Evolutionary conservation across 37 sponge, comb jelly and placozoan species (phyloP), one percentile per base, ranked within the genome.

Genomic region (Mnemiopsis leidyi): DNA sequence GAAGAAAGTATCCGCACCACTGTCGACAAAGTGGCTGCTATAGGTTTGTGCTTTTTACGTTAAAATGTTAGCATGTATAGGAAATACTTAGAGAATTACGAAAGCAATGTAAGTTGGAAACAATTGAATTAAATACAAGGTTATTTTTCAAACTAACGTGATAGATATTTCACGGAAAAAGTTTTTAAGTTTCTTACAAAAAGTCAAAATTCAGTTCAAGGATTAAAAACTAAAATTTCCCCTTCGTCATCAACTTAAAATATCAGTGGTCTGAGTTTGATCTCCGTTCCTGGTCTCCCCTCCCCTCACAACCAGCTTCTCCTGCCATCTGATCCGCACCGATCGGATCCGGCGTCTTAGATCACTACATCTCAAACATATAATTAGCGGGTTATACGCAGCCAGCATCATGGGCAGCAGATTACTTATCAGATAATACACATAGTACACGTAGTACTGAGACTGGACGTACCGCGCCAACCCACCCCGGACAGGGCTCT

Each of bases 21-120:
- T 13, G 61, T 85, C 36, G 90, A 85, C 28, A 85, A 85, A 40
- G 61, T 85, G n/a, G 61, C 90, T 21, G 35, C 32, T 39, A 85
- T 85, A 2, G 90, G 90, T 85, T 23, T 0, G 90, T 85, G 23
- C 68, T 21, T 13, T 67, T 67, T 67, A n/a, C n/a, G n/a, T n/a
- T n/a, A n/a, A n/a, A n/a, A n/a, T n/a, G n/a, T n/a, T n/a, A n/a
- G n/a, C n/a, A n/a, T n/a, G n/a, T n/a, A n/a, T n/a, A n/a, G n/a
- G n/a, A n/a, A n/a, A n/a, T n/a, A n/a, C n/a, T n/a, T n/a, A n/a
- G n/a, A n/a, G n/a, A n/a, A n/a, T n/a, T n/a, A n/a, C n/a, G n/a
- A n/a, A n/a, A n/a, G n/a, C n/a, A n/a, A n/a, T n/a, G n/a, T n/a
- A n/a, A n/a, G n/a, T n/a, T n/a, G n/a, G n/a, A n/a, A n/a, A n/a